Evolutionary conservation across 2,113 vertebrate genomes (phyloP).

Genomic region (Lepus europaeus): DNA sequence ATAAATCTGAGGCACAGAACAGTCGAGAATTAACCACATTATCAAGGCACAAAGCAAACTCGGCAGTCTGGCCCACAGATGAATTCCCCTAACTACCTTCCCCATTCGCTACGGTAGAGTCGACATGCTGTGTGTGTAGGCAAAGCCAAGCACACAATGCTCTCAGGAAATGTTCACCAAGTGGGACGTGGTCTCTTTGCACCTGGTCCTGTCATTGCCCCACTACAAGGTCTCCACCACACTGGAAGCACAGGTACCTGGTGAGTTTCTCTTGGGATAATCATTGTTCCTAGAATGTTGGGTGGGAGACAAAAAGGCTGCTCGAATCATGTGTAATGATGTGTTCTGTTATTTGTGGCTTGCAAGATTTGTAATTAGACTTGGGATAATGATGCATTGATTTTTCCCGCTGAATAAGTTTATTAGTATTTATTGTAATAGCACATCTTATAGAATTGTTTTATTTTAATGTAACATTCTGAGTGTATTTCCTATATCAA

Average conservation of each 20-base stretch:
- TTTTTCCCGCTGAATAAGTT: not conserved
- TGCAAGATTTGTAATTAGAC: not conserved
- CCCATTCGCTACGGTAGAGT: not conserved
- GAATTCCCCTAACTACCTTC: accelerated
- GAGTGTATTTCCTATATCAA: not conserved
- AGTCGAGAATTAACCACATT: not conserved
- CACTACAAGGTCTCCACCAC: not conserved
- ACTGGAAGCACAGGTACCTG: no score
- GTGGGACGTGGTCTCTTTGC: not conserved
- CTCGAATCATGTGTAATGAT: not conserved
- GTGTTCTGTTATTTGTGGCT: not conserved
- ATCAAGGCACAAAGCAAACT: not conserved
- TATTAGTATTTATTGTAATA: not conserved
- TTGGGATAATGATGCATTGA: not conserved
- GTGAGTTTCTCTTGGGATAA: not conserved
- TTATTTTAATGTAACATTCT: not conserved
- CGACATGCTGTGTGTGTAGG: accelerated
- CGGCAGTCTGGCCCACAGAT: not conserved
- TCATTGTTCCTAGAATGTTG: not conserved
- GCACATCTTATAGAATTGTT: not conserved
- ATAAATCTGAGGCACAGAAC: not conserved
- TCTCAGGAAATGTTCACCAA: not conserved
- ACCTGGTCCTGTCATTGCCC: not conserved
- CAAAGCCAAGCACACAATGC: accelerated
- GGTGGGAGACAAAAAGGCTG: not conserved